Evolutionary conservation across 1,140 invertebrate species (phyloP), one percentile per base, ranked within the genome.

Genomic region (Parapsyche elsis): DNA sequence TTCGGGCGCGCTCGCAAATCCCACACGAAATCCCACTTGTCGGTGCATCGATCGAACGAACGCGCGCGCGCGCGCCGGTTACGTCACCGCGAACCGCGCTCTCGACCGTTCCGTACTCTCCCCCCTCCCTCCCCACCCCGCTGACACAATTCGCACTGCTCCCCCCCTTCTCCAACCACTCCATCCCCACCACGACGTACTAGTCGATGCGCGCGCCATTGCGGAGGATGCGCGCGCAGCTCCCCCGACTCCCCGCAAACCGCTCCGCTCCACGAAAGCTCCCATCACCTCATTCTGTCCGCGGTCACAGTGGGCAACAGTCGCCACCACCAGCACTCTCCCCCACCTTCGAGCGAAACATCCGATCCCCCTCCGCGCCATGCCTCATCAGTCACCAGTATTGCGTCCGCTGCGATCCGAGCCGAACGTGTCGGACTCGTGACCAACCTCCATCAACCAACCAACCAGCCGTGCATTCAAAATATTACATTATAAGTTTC

Each of bases 181-280:
- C 21, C 61, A n/a, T n/a, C n/a, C n/a, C n/a, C n/a, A n/a, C n/a
- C n/a, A n/a, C n/a, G n/a, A n/a, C n/a, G n/a, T n/a, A n/a, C n/a
- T n/a, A n/a, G n/a, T 5, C 67, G 26, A 7, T 57, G 46, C 73
- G 75, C 75, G 75, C 75, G 75, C 75, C 53, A 77, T 77, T 59
- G 57, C 57, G 59, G 57, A 30, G 75, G n/a, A 0, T 77, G 75
- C 75, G 75, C 75, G 75, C 75, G 75, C 75, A 77, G 19, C 24
- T 26, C 9, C 75, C 46, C 75, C n/a, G 14, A 5, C 53, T 24
- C 53, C n/a, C 24, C 74, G 2, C 1, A 4, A 38, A 4, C 21
- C 75, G 14, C 45, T 38, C 44, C 44, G 10, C 45, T 5, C 38
- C 71, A 38, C 71, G 30, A 67, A 21, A 30, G 26, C 71, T 46